Conservation (phyloP, 2,888 invertebrate genomes). For the Drosophila pullipes region DNA sequence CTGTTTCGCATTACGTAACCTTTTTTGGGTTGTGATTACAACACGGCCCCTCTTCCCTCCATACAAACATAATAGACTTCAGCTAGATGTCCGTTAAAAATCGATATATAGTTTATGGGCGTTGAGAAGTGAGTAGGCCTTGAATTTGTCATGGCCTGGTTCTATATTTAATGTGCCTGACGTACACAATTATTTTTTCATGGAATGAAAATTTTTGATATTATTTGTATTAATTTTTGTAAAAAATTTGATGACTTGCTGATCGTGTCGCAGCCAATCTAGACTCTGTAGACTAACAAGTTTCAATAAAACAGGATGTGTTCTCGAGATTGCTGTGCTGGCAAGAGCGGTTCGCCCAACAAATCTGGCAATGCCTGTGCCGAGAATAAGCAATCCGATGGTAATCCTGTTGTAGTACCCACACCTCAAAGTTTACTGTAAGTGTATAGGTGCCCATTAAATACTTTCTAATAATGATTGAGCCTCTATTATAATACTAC, state of each 20-base stretch:
- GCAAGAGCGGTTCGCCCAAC: slow-evolving; percentile 30
- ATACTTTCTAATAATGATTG: background rate
- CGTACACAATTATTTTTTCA: background rate
- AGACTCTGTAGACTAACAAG: slow-evolving; percentile 8
- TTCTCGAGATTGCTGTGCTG: slow-evolving; percentile 68
- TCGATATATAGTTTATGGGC: slow-evolving; percentile 10
- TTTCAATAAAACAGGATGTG: slow-evolving; percentile 47
- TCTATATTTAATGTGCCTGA: background rate
- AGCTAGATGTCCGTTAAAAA: background rate
- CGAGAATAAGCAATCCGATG: slow-evolving; percentile 39
- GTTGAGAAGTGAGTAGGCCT: slow-evolving; percentile 25
- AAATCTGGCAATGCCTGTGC: slow-evolving; percentile 47
- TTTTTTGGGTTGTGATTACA: slow-evolving; percentile 13
- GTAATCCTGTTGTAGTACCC: slow-evolving; percentile 49
- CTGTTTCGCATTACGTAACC: slow-evolving; percentile 11
- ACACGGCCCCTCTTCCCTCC: background rate
- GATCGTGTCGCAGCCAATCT: background rate
- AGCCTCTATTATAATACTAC: background rate
- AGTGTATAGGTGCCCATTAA: slow-evolving; percentile 27
- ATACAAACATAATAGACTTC: background rate
- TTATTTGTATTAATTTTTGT: background rate
- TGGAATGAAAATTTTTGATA: background rate
- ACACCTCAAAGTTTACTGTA: slow-evolving; percentile 72
- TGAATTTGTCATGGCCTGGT: slow-evolving; percentile 13
- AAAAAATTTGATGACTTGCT: background rate